phyloP scores from a whole-genome alignment of 2,113 vertebrate genomes.

The Rhizomys pruinosus region DNA sequence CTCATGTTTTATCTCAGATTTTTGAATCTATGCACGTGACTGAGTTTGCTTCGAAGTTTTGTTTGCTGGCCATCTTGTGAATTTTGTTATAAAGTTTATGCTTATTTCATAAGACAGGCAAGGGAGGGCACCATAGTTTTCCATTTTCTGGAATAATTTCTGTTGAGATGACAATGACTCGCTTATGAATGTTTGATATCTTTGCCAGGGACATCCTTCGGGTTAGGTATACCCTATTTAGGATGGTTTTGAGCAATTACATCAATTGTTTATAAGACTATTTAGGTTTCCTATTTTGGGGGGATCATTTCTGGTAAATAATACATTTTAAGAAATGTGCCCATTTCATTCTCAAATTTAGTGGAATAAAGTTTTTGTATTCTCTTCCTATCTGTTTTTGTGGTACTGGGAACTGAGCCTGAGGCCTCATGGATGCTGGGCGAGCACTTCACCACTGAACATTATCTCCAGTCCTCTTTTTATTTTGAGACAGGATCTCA shows the following conservation, averaged over 20 bases:
- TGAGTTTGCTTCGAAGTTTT: conserved; percentile 9
- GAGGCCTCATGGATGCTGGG: not conserved
- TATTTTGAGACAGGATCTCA: not conserved
- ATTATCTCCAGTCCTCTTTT: not conserved
- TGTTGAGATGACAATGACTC: not conserved
- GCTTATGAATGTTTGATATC: not conserved
- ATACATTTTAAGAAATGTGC: not conserved
- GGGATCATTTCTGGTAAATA: not conserved
- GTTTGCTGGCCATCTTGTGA: not conserved
- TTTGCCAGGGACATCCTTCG: not conserved
- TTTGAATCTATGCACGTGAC: not conserved
- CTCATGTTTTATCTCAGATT: conserved; percentile 16
- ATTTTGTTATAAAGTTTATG: conserved; percentile 29
- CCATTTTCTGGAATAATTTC: conserved; percentile 30
- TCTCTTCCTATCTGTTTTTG: not conserved
- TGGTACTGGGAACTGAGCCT: not conserved
- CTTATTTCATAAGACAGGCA: not conserved
- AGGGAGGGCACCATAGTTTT: not conserved
- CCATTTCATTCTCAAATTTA: conserved; percentile 8
- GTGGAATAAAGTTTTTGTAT: not conserved
- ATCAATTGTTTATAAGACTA: not conserved
- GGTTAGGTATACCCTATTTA: not conserved
- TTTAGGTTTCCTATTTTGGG: not conserved
- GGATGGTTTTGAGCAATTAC: not conserved
- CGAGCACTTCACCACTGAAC: not conserved